These are phyloP conservation scores for Drosophila ironensis DNA, from an alignment of 1,140 invertebrate species.

Conservation along the genomic window DNA sequence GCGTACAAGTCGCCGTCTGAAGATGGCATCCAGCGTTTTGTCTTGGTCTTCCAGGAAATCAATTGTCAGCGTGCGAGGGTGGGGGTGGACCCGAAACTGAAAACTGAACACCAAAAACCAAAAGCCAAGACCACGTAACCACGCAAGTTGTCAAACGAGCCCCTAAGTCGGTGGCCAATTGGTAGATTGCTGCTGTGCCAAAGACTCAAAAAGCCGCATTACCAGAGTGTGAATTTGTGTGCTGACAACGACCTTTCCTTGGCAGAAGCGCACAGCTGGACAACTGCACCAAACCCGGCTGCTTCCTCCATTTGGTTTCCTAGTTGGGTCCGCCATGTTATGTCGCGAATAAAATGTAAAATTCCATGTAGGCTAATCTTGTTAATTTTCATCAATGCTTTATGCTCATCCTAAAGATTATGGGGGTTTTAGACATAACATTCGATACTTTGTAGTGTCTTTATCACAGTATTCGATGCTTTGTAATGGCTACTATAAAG, in stretches of 20 bases:
- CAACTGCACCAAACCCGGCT: background rate
- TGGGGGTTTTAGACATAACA: no score
- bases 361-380: no score
- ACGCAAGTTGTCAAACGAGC: slow-evolving; percentile 67
- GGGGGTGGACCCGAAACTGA: slow-evolving; percentile 26
- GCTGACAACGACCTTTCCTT: slow-evolving; percentile 49
- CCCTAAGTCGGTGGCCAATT: slow-evolving; percentile 62
- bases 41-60: slow-evolving; percentile 60
- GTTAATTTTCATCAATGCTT: no score
- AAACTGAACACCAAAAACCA: background rate
- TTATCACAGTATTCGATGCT: no score
- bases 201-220: slow-evolving; percentile 38
- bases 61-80: slow-evolving; percentile 17
- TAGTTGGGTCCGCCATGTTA: no score
- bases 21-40: slow-evolving; percentile 66
- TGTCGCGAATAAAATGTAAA: no score
- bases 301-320: background rate
- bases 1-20: slow-evolving; percentile 18
- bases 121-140: slow-evolving; percentile 53
- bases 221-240: slow-evolving; percentile 42
- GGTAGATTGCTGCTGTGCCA: slow-evolving; percentile 51
- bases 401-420: no score
- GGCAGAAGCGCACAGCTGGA: slow-evolving; percentile 27
- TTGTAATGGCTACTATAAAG: no score
- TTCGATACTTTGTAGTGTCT: no score